These are phyloP conservation scores for Ormyrus pomaceus DNA, from an alignment of 2,888 invertebrate species.

Conservation along the genomic window DNA sequence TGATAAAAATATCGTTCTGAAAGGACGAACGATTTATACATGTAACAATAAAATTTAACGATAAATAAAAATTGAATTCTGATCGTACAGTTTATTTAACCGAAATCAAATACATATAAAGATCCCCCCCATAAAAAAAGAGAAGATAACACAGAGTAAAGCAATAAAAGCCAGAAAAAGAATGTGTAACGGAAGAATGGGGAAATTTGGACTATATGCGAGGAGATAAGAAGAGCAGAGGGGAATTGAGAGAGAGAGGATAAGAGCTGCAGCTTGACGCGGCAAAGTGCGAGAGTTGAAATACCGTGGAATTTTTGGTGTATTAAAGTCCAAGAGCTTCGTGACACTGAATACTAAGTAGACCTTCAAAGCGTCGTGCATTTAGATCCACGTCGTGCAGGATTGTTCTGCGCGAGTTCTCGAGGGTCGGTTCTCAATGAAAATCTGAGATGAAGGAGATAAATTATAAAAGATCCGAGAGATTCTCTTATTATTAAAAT, in stretches of 20 bases:
- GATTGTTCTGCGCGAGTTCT: slow-evolving; percentile 27
- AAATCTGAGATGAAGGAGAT: background rate
- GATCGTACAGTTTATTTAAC: too few species aligned
- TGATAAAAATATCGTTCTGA: too few species aligned
- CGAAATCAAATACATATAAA: too few species aligned
- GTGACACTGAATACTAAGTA: slow-evolving; percentile 75
- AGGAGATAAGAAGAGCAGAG: slow-evolving; percentile 12
- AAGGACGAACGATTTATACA: too few species aligned
- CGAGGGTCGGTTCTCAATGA: background rate
- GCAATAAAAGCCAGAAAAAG: background rate
- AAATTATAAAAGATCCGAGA: too few species aligned
- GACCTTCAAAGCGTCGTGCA: slow-evolving; percentile 70
- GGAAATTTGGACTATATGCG: slow-evolving; percentile 45
- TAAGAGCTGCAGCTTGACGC: slow-evolving; percentile 43
- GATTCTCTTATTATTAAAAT: too few species aligned
- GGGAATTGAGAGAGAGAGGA: slow-evolving; percentile 15
- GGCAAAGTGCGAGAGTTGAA: slow-evolving; percentile 52
- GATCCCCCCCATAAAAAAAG: background rate
- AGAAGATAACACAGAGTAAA: background rate
- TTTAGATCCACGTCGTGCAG: slow-evolving; percentile 59
- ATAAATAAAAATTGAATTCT: too few species aligned
- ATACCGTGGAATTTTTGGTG: slow-evolving; percentile 72
- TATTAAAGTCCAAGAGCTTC: slow-evolving; percentile 74
- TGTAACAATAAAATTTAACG: too few species aligned
- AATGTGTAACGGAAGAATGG: background rate